phyloP scores from a whole-genome alignment of 2,797 vertebrate species.

The Balearica regulorum region DNA sequence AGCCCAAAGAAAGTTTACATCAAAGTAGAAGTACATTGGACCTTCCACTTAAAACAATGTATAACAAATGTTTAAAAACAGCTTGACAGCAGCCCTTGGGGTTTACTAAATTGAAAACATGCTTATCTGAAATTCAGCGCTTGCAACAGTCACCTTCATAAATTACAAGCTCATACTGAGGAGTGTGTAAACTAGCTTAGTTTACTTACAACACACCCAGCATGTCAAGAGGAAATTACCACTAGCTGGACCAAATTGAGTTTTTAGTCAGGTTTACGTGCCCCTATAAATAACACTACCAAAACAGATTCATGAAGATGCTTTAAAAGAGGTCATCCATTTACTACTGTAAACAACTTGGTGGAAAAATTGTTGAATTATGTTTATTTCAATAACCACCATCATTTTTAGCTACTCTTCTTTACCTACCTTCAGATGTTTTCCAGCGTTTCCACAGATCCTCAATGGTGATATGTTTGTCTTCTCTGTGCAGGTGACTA shows the following conservation, averaged over 20 bases:
- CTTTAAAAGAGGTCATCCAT: neutral
- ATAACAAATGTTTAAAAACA: neutral
- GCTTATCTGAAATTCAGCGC: neutral
- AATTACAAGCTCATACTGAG: neutral
- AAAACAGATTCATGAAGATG: neutral
- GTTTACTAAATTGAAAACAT: neutral
- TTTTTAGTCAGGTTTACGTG: neutral
- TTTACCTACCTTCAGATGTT: conserved; percentile 86
- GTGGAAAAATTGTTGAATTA: neutral
- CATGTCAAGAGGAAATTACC: neutral
- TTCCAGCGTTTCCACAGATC: conserved; percentile 97
- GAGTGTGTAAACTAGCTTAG: neutral
- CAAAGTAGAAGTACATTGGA: neutral
- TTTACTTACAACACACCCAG: neutral
- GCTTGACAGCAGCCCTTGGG: neutral
- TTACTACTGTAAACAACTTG: neutral
- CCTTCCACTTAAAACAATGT: neutral
- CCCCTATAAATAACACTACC: neutral
- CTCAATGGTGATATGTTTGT: conserved; percentile 97
- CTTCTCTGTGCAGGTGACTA: conserved; percentile 93
- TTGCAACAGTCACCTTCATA: neutral
- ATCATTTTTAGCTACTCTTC: neutral
- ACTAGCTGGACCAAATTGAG: neutral
- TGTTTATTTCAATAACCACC: neutral
- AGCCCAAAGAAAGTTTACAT: neutral